Base-by-base conservation (phyloP, 1,140 invertebrate species). In the Chymomyza costata region DNA sequence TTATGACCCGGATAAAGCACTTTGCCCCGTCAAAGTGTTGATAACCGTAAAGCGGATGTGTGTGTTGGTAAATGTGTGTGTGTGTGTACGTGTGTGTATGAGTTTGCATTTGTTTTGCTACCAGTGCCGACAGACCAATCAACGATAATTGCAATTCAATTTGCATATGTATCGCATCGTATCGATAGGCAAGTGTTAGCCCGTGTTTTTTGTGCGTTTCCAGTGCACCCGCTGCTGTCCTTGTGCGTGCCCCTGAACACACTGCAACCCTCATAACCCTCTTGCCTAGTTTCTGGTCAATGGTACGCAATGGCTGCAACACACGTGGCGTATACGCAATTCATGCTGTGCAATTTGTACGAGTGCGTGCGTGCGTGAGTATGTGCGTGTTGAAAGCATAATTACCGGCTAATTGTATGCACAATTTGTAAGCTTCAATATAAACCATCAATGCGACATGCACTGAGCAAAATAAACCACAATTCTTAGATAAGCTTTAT, bases 401-500 rank as follows among this genome's bases (percentile, higher is more conserved):
- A 71, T 71, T 71, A 71, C 50, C 46, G 37, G 48, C 68, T 66
- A 66, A 71, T 73, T 71, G 60, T 45, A 38, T 34, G 68, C 63
- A 50, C 57, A 63, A 65, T 73, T 71, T 63, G 61, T 25, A 5
- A 25, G 21, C 37, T 62, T n/a, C n/a, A n/a, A n/a, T n/a, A n/a
- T n/a, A n/a, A n/a, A n/a, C n/a, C n/a, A n/a, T n/a, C n/a, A n/a
- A n/a, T n/a, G n/a, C n/a, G n/a, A n/a, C n/a, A n/a, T n/a, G n/a
- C n/a, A n/a, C n/a, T n/a, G n/a, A n/a, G n/a, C n/a, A n/a, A n/a
- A n/a, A n/a, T n/a, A n/a, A n/a, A n/a, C n/a, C n/a, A n/a, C n/a
- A n/a, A n/a, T n/a, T n/a, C n/a, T n/a, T n/a, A n/a, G n/a, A n/a
- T n/a, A n/a, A n/a, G n/a, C n/a, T n/a, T n/a, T n/a, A n/a, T n/a